Evolutionary conservation across 2,113 vertebrate genomes (phyloP), one percentile per base, ranked within the genome.

Genomic region (Callaeas wilsoni): DNA sequence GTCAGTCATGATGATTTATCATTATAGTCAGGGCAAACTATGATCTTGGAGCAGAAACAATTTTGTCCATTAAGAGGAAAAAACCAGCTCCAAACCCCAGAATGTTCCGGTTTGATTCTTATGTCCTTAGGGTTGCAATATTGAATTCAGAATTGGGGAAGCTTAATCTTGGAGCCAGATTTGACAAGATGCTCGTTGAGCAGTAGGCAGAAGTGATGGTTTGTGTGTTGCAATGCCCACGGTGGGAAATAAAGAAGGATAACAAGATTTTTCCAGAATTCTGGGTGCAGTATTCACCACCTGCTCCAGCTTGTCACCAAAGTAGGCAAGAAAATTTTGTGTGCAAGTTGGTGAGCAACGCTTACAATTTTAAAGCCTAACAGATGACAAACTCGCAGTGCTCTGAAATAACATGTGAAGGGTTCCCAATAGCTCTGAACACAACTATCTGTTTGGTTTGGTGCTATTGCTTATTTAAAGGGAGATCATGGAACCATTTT

Each of bases 101-200:
- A 98, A 96, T 97, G 96, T 97, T 98, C 96, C 90, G 91, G 93
- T 95, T 97, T 96, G 94, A 93, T 96, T 97, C 96, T 97, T 98
- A 94, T 97, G 95, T 98, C 95, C 97, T 97, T 98, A 96, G 97
- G 97, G 96, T 97, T 97, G 93, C 87, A 94, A 96, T 98, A 98
- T 97, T 98, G 97, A 97, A 98, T 98, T 98, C 96, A 73, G 96
- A 97, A 98, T 94, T 53, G 49, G 63, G 73, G 92, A 98, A 98
- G 98, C 97, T 97, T 98, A 98, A 98, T 98, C 97, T 98, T 97
- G 96, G 95, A 97, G 97, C 97, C 84, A 96, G 93, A 97, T 97
- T 98, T 97, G 98, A 98, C 97, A 98, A 97, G 96, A 96, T 95
- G 92, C 86, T 96, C 80, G 95, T 93, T 94, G 97, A 97, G 94